Evolutionary conservation across 1,140 invertebrate genomes (phyloP), one percentile per base, ranked within the genome.

Genomic region (Babylonia areolata): DNA sequence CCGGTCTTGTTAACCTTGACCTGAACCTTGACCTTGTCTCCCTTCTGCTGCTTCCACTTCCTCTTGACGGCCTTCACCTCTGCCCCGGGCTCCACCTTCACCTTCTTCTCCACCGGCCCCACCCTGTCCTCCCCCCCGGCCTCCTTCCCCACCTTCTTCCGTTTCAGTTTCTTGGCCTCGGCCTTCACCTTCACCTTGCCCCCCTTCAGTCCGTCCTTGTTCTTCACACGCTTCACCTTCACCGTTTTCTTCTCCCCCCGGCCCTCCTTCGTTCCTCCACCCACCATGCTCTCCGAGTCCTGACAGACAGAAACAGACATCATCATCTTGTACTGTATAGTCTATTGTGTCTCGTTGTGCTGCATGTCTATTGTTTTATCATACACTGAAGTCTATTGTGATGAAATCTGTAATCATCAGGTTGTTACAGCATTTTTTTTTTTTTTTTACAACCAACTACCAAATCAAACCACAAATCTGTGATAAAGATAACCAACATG

Each of bases 131-230:
- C 9, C 37, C 35, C 6, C 15, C 39, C 35, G 6, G 75, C 31
- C 20, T 69, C 23, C 81, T 0, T 40, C 31, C 17, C 64, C 12
- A 54, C 40, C 84, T 88, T 90, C 87, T 90, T 91, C 17, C 88
- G 88, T 82, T 91, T 91, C 20, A 90, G 84, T 71, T 85, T 89
- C 86, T 81, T 88, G 86, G 87, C 89, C 6, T 75, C 88, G 86
- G 92, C 91, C 86, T 91, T 86, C 84, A 87, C 87, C 89, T 92
- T 90, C 78, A 83, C 91, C 88, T 90, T 91, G 81, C 86, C 86
- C n/a, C 86, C 84, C 88, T 93, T 94, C 46, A 90, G 85, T 73
- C 85, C 86, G 78, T 92, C 90, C 89, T 92, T 89, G 81, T 91
- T 90, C 77, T 91, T 91, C 81, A 89, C 87, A 11, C 90, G 87